Evolutionary conservation across 2,113 vertebrate genomes (phyloP), one percentile per base, ranked within the genome.

Genomic region (Sclerurus mexicanus): DNA sequence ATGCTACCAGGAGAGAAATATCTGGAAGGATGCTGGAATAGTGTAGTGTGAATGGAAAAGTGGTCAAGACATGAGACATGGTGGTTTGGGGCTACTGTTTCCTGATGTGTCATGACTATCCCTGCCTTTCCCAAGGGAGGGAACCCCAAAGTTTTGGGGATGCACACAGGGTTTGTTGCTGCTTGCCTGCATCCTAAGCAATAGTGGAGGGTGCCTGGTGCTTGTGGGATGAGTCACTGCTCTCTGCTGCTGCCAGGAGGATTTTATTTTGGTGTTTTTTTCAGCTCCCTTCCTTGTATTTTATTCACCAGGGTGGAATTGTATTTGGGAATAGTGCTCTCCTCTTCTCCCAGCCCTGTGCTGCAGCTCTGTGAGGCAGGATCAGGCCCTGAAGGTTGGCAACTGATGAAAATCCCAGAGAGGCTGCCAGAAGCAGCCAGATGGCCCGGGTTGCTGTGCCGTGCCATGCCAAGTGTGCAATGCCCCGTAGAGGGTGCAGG

Each of bases 281-380:
- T 76, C 39, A 1, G 52, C 82, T 96, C 93, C 40, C 76, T 94
- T 93, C 87, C 89, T 91, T 91, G 90, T 81, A 93, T 90, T 87
- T 93, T 40, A 59, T 86, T 95, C 81, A 59, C 59, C 2, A 3
- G 75, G 64, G 88, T 74, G 84, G 56, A 90, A 75, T 40, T 60
- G 40, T 66, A 15, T 92, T 64, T 84, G 74, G 84, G 66, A 96
- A 78, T 58, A 74, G n/a, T 71, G 53, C n/a, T 33, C 27, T 72
- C 14, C 19, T 77, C 77, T 71, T 85, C 56, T 58, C 33, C 31
- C 55, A 90, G 69, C 78, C 69, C 52, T 49, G 33, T 27, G 47
- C 60, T 47, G 72, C 40, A 15, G 62, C 39, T 71, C 30, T 63
- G 27, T 0, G 1, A 49, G 63, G 44, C 85, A 76, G 62, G 42